Base-by-base conservation (phyloP, 2,888 invertebrate species). In the Parasteatoda lunata region DNA sequence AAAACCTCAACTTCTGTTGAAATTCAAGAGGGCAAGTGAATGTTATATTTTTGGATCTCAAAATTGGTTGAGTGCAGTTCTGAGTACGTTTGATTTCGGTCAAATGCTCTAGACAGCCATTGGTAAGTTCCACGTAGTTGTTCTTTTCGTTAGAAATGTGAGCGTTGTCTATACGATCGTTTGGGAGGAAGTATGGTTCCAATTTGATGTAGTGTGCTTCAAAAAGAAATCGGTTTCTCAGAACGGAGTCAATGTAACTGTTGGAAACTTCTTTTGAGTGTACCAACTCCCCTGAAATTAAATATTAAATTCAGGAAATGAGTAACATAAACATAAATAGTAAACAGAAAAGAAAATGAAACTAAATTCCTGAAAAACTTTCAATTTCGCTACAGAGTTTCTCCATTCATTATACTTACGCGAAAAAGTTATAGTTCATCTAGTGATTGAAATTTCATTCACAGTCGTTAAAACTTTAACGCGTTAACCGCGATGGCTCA, bases 1-100 rank as follows among this genome's bases (percentile, higher is more conserved):
- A 30, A 30, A 52, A 72, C 49, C 52, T 72, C 49, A 72, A 13
- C 15, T 72, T 15, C 4, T 52, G 72, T 52, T 49, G 51, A 52
- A 72, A 72, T 52, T 52, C 72, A n/a, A 72, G n/a, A 15, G n/a
- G 52, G 9, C 72, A 72, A 4, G 15, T 30, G 45, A 72, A 72
- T 52, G 72, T 72, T 9, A 51, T n/a, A n/a, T 72, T 72, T 6
- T 11, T 30, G 0, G 30, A 30, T 2, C 30, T 30, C 30, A 30
- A 49, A n/a, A n/a, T 5, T 15, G 11, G 8, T 15, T 52, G 49
- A n/a, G 72, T 51, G 9, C 72, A 72, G 15, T 72, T 52, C 30
- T 5, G 9, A 30, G 52, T 72, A 9, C 72, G 72, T 72, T 72
- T 72, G n/a, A 72, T n/a, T 52, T 48, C 15, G 9, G 51, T 30